These are phyloP conservation scores for Panthera leo DNA, from an alignment of 2,113 vertebrate genomes.

Conservation along the genomic window DNA sequence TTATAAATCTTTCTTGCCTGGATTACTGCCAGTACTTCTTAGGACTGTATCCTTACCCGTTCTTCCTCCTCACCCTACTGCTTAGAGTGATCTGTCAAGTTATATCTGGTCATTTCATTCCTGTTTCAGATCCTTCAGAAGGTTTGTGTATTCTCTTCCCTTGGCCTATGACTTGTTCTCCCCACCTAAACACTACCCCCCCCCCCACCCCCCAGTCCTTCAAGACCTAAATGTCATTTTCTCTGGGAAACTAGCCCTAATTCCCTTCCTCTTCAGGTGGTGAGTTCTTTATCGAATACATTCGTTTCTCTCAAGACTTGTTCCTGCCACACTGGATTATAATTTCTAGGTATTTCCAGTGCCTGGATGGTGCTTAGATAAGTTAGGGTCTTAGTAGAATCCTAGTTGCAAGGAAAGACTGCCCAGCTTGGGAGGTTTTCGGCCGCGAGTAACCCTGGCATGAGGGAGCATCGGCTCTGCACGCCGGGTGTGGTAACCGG, in stretches of 20 bases:
- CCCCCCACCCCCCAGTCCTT: background rate
- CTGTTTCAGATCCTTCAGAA: background rate
- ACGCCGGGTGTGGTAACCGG: conserved; percentile 33
- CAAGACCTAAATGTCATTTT: background rate
- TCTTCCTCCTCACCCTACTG: background rate
- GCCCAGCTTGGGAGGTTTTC: background rate
- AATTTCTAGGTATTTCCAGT: background rate
- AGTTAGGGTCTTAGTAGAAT: background rate
- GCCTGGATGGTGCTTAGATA: background rate
- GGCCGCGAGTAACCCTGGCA: background rate
- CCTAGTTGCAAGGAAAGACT: background rate
- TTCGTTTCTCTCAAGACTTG: background rate
- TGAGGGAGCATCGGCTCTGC: background rate
- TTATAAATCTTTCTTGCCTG: background rate
- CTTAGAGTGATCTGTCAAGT: background rate
- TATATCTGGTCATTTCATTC: background rate
- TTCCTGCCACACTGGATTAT: background rate
- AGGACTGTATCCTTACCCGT: background rate
- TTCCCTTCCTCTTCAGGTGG: background rate
- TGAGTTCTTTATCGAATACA: background rate
- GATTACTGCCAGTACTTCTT: background rate
- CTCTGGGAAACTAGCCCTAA: background rate
- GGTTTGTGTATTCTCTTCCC: background rate
- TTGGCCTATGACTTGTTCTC: background rate
- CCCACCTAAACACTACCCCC: background rate